Percentiles rank a stretch among this genome's conserved stretches.
phyloP scores from a whole-genome alignment of 2,888 invertebrate species.

The Cheilosia impressa region DNA sequence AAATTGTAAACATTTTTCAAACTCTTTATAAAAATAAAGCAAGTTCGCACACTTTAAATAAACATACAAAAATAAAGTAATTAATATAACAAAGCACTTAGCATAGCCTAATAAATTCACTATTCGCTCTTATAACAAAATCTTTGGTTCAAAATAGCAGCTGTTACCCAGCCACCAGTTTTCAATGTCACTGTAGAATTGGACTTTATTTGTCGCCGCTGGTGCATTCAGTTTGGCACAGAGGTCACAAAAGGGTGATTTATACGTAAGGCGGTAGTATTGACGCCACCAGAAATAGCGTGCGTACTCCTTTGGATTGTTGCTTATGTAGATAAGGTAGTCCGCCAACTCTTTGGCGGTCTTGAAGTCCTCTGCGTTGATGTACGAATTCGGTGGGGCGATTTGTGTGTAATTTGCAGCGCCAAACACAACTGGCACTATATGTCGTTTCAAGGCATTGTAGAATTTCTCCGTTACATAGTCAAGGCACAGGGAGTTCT shows the following conservation, averaged over 20 bases:
- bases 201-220: slow-evolving; percentile 76
- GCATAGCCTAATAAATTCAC: neutral
- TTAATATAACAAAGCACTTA: slow-evolving; percentile 4
- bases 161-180: slow-evolving; percentile 81
- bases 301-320: slow-evolving; percentile 85
- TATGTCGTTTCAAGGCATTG: slow-evolving; percentile 80
- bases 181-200: slow-evolving; percentile 80
- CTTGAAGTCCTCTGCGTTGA: slow-evolving; percentile 87
- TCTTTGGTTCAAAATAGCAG: slow-evolving; percentile 79
- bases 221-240: slow-evolving; percentile 80
- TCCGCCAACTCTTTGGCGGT: slow-evolving; percentile 85
- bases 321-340: slow-evolving; percentile 83
- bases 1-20: too few species aligned
- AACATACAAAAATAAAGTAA: neutral
- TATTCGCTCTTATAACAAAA: slow-evolving; percentile 71
- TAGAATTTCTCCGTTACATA: slow-evolving; percentile 88
- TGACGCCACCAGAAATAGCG: slow-evolving; percentile 88
- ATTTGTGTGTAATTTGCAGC: slow-evolving; percentile 87
- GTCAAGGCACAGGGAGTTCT: slow-evolving; percentile 88
- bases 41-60: too few species aligned
- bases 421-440: slow-evolving; percentile 88
- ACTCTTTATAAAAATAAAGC: too few species aligned
- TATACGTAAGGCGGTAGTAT: slow-evolving; percentile 83
- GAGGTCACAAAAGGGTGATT: slow-evolving; percentile 80
- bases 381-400: slow-evolving; percentile 87